Evolutionary conservation across 1,140 invertebrate species (phyloP).

Genomic region (Matsumurasca onukii): DNA sequence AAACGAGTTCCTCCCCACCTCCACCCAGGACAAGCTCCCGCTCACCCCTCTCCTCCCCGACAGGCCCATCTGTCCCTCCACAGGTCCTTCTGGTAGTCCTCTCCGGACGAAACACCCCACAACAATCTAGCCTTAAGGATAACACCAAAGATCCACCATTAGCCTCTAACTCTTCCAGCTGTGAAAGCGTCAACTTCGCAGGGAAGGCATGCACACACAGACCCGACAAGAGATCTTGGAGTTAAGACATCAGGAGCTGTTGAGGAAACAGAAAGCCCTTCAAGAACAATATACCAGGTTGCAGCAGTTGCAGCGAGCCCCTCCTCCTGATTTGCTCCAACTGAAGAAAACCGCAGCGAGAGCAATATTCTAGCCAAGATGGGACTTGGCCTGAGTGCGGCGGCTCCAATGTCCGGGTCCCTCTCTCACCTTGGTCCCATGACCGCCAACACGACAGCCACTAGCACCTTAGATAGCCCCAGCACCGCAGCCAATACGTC

Average conservation of each 20-base stretch:
- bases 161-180: slow-evolving; percentile 65
- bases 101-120: slow-evolving; percentile 45
- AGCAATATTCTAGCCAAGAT: slow-evolving; percentile 85
- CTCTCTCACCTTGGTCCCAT: slow-evolving; percentile 58
- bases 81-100: slow-evolving; percentile 48
- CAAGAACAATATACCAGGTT: slow-evolving; percentile 87
- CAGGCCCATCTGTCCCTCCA: slow-evolving; percentile 61
- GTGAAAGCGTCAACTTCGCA: slow-evolving; percentile 76
- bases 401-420: slow-evolving; percentile 60
- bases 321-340: slow-evolving; percentile 60
- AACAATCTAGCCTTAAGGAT: slow-evolving; percentile 46
- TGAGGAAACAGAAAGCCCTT: slow-evolving; percentile 80
- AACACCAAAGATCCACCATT: slow-evolving; percentile 37
- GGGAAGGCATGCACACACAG: slow-evolving; percentile 57
- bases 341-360: slow-evolving; percentile 87
- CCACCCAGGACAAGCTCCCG: slow-evolving; percentile 80
- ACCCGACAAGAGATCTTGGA: slow-evolving; percentile 74
- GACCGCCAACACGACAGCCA: slow-evolving; percentile 48
- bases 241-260: slow-evolving; percentile 79
- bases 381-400: slow-evolving; percentile 61
- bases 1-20: slow-evolving; percentile 83
- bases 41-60: slow-evolving; percentile 78
- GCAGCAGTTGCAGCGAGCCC: slow-evolving; percentile 77
- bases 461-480: slow-evolving; percentile 42
- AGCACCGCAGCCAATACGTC: slow-evolving; percentile 46